Conservation (phyloP, 2,888 invertebrate genomes). For the Lithophane ornitopus region DNA sequence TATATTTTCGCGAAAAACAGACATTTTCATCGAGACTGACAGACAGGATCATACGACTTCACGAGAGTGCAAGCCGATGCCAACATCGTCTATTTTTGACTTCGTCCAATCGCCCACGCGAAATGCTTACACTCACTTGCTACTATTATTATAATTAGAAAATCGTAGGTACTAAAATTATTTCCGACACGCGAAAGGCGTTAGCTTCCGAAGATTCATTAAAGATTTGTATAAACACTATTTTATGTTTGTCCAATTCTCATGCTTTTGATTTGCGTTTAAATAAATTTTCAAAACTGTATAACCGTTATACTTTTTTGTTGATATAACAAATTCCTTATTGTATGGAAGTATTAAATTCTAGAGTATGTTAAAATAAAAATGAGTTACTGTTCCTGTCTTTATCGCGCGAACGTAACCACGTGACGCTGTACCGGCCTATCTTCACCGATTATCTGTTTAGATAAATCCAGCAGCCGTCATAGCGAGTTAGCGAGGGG, state of each 20-base stretch:
- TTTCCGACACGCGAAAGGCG: constrained; percentile 68
- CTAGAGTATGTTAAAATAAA: constrained; percentile 16
- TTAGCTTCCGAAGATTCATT: constrained; percentile 63
- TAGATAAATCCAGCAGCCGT: constrained; percentile 80
- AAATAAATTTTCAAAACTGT: constrained; percentile 13
- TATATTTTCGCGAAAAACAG: constrained; percentile 61
- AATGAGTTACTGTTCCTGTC: constrained; percentile 44
- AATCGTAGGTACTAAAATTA: constrained; percentile 83
- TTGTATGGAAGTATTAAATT: constrained; percentile 28
- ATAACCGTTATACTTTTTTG: constrained; percentile 1
- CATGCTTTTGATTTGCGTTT: not conserved
- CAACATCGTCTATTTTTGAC: constrained; percentile 86
- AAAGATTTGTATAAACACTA: constrained; percentile 34
- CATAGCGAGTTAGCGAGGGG: constrained; percentile 74
- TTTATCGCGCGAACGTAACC: constrained; percentile 66
- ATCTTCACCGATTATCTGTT: constrained; percentile 80
- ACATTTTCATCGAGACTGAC: constrained; percentile 70
- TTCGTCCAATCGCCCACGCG: constrained; percentile 84
- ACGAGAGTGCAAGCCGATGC: constrained; percentile 80
- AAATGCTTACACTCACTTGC: constrained; percentile 89
- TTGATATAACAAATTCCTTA: constrained; percentile 10
- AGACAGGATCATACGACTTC: constrained; percentile 68
- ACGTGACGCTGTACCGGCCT: constrained; percentile 59
- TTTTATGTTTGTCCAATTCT: constrained; percentile 18
- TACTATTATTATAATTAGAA: constrained; percentile 86